Conservation (phyloP, 2,113 vertebrate species). For the Rhinogobius similis region DNA sequence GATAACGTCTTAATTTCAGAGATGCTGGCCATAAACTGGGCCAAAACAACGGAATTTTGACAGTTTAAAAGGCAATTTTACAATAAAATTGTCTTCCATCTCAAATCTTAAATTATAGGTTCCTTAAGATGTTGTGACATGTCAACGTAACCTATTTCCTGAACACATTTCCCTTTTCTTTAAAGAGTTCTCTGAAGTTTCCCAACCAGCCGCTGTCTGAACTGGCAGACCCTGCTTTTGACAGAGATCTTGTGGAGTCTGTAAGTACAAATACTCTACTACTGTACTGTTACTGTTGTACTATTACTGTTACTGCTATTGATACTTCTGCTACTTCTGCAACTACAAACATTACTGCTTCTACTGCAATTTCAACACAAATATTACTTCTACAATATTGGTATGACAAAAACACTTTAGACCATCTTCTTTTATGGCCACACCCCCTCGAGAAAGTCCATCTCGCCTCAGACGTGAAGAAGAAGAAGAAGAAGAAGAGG, state of each 20-base stretch:
- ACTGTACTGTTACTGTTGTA: background rate
- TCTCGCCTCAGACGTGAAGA: no score
- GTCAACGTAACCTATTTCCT: background rate
- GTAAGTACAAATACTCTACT: slow-evolving; percentile 32
- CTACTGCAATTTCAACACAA: background rate
- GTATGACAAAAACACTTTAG: no score
- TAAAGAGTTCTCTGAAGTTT: slow-evolving; percentile 60
- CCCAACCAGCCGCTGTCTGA: slow-evolving; percentile 23
- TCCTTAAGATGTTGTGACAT: background rate
- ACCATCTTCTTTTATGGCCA: no score
- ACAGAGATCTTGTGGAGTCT: slow-evolving; percentile 26
- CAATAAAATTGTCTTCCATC: background rate
- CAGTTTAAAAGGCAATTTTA: slow-evolving; percentile 1
- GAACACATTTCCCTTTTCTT: background rate
- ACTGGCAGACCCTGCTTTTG: slow-evolving; percentile 28
- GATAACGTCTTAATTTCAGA: background rate
- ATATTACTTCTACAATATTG: background rate
- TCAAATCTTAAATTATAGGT: background rate
- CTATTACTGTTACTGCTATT: background rate
- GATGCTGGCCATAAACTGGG: background rate
- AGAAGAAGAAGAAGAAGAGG: no score
- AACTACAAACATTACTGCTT: background rate
- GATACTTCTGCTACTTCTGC: background rate
- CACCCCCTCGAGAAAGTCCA: no score
- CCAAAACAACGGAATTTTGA: background rate